Evolutionary conservation across 1,140 invertebrate genomes (phyloP), one percentile per base, ranked within the genome.

Genomic region (Macrotrachela quadricornifera): DNA sequence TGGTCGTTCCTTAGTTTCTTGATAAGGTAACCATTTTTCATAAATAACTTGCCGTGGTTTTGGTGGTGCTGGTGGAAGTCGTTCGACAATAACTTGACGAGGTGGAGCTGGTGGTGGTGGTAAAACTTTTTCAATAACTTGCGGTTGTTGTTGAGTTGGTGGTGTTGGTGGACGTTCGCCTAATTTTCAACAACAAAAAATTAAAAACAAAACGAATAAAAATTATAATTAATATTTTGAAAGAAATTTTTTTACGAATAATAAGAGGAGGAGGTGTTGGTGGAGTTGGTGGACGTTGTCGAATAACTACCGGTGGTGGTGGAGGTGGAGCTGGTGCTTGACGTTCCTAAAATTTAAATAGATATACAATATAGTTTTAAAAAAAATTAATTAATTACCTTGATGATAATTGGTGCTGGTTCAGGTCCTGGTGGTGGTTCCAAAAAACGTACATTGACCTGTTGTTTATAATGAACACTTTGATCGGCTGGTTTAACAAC

Each of bases 11-110:
- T 15, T 16, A 11, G 38, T 43, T 30, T 30, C 21, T 15, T 48
- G 46, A 45, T 54, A 54, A 15, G 52, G 52, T 10, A 54, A 15
- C 52, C 52, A 54, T 48, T 54, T 54, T 54, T 54, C 52, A 36
- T 49, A 54, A 42, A 54, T 54, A 17, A 54, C 46, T 9, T 43
- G 40, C 16, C 52, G 44, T 6, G 52, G 52, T 36, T 54, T 54
- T 36, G 46, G 14, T 37, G 52, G 52, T 49, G 52, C 46, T 10
- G 52, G 46, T 15, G 52, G 52, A 10, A 54, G 36, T 14, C 47
- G 13, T 38, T 49, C 46, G n/a, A 54, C 41, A 30, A 54, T 54
- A 10, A 54, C 46, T 49, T 54, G 52, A 48, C 52, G 46, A 16
- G 52, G 52, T 54, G 46, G 52, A 17, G 46, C 16, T 18, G 46